phyloP scores from a whole-genome alignment of 1,140 invertebrate genomes.

The Drosophila sturtevanti region DNA sequence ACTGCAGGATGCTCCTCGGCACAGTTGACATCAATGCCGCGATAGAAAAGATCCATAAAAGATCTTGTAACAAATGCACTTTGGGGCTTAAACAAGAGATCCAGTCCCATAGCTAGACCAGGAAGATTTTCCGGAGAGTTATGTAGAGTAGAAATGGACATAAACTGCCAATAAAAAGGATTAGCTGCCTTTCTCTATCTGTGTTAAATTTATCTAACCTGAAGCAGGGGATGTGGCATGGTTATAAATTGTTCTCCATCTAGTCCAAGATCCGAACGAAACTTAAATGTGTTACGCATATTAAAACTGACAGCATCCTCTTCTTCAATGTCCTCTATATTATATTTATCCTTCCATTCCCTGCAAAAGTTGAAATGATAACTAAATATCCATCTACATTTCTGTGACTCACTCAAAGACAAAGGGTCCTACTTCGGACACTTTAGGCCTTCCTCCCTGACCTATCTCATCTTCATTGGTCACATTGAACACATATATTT shows the following conservation, averaged over 20 bases:
- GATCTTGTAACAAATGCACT: constrained; percentile 85
- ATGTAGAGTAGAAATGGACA: constrained; percentile 83
- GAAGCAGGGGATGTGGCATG: constrained; percentile 85
- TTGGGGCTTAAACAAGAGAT: constrained; percentile 86
- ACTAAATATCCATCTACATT: not conserved
- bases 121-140: constrained; percentile 82
- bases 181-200: constrained; percentile 45
- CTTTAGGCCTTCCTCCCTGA: constrained; percentile 87
- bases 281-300: constrained; percentile 85
- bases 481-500: constrained; percentile 92
- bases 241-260: constrained; percentile 83
- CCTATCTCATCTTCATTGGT: constrained; percentile 84
- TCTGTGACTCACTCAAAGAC: constrained; percentile 87
- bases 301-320: constrained; percentile 88
- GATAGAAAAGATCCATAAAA: constrained; percentile 87
- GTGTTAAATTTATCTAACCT: constrained; percentile 73
- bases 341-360: constrained; percentile 48
- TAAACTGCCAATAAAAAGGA: constrained; percentile 80
- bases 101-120: constrained; percentile 72
- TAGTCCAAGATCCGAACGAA: constrained; percentile 72
- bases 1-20: constrained; percentile 87
- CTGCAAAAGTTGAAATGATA: not conserved
- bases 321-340: constrained; percentile 21
- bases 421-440: constrained; percentile 89
- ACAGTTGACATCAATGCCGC: constrained; percentile 87